Base-by-base conservation (phyloP, 2,888 invertebrate species). In the Bedellia somnulentella region DNA sequence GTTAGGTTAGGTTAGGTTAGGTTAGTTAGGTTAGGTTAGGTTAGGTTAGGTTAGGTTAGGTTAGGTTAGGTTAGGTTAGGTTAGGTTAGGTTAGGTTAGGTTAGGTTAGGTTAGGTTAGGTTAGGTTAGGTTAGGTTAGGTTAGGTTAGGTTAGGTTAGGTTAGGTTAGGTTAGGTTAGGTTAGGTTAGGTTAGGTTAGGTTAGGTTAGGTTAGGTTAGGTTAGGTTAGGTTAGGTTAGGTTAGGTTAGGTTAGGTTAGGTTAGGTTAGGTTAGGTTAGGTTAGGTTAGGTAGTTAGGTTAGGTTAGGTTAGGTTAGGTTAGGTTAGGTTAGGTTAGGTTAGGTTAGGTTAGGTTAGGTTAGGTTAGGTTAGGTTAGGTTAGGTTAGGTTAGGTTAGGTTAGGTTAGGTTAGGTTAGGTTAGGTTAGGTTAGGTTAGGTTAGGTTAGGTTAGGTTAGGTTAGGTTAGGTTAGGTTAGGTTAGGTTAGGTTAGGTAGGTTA, bases 401-500 rank as follows among this genome's bases (percentile, higher is more conserved):
- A 31, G 31, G 31, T 31, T 31, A 31, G 31, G 31, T 31, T 31
- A 31, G 31, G 31, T 31, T 31, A 31, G 31, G 31, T 31, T 31
- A 31, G 31, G 31, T 31, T 31, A 31, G 31, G 31, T 29, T 34
- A 26, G 23, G 31, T 31, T 31, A 31, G 31, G 32, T 32, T 32
- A 32, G 32, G 32, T 32, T 32, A 32, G 32, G 32, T 32, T 32
- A 28, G 27, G 32, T 32, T 32, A 32, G 32, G 32, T 32, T 32
- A 32, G 32, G 32, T 32, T 32, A 32, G 32, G 32, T 32, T 32
- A 32, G 32, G 32, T 32, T 32, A 32, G 32, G 32, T 32, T 32
- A 32, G 32, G 32, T 32, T 27, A 27, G 32, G 27, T 16, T 15
- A 27, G 27, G 27, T 18, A 21, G 29, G 17, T 31, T 26, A 15